phyloP scores from a whole-genome alignment of 1,140 invertebrate species.

The Lepidurus packardi region DNA sequence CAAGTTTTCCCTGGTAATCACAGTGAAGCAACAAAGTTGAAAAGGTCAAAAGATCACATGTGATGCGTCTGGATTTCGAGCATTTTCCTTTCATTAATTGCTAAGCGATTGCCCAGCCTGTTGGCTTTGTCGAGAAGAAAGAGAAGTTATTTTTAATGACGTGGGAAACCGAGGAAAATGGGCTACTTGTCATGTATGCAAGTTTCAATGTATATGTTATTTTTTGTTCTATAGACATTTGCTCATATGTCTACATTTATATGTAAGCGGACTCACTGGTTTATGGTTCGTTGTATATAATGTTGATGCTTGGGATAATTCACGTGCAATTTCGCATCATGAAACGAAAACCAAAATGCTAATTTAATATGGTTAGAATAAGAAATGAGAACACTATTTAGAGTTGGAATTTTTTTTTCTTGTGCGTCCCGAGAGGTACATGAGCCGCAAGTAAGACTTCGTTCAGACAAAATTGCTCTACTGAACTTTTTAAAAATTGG shows the following conservation, averaged over 20 bases:
- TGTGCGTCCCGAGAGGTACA: constrained; percentile 9
- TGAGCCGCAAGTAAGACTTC: neutral
- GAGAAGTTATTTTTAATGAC: neutral
- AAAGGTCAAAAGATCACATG: neutral
- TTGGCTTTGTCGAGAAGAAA: neutral
- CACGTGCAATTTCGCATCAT: neutral
- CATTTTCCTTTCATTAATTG: neutral
- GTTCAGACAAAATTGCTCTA: constrained; percentile 1
- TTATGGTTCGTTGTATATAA: neutral
- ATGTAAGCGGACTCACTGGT: neutral
- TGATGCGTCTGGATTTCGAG: neutral
- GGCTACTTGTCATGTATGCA: too few relatives aligned
- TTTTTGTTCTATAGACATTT: too few relatives aligned
- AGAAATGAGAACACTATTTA: neutral
- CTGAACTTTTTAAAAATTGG: neutral
- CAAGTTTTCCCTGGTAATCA: constrained; percentile 9
- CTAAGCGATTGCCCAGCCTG: too few relatives aligned
- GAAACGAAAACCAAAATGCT: neutral
- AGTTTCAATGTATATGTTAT: too few relatives aligned
- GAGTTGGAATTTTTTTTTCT: neutral
- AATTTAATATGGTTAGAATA: neutral
- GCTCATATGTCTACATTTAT: too few relatives aligned
- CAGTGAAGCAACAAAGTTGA: neutral
- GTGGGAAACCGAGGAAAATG: neutral
- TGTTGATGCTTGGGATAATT: neutral